A percentile compares a stretch with the other conserved stretches of the same genome.
These are phyloP conservation scores for Prosapia bicincta DNA, from an alignment of 2,888 invertebrate species.

Conservation along the genomic window DNA sequence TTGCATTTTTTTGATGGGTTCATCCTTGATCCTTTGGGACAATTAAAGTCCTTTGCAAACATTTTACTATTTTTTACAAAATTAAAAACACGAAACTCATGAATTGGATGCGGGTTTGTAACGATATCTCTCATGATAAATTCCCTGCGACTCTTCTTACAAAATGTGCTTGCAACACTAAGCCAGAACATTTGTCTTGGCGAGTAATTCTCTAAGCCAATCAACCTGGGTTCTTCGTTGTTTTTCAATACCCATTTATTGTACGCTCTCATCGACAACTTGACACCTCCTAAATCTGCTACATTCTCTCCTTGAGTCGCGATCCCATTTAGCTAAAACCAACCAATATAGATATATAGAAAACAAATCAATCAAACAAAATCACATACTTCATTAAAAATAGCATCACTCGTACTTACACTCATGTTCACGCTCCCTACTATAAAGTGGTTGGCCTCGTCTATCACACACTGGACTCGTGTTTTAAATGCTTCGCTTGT, in stretches of 20 bases:
- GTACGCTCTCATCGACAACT: conserved; percentile 85
- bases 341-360: too few relatives aligned
- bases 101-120: conserved; percentile 60
- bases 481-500: background rate
- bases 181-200: conserved; percentile 78
- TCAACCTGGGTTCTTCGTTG: conserved; percentile 62
- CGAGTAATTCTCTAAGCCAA: conserved; percentile 64
- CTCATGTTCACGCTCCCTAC: background rate
- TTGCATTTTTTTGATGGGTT: conserved; percentile 59
- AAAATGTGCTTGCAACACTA: conserved; percentile 85
- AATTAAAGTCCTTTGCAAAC: conserved; percentile 60
- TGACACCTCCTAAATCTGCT: conserved; percentile 91
- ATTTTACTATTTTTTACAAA: conserved; percentile 59
- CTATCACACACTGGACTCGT: background rate
- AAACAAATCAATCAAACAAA: too few relatives aligned
- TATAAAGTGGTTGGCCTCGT: background rate
- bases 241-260: conserved; percentile 66
- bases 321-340: conserved; percentile 76
- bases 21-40: conserved; percentile 57
- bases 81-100: conserved; percentile 56
- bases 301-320: conserved; percentile 94
- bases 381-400: too few relatives aligned
- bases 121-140: conserved; percentile 74
- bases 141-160: conserved; percentile 68
- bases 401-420: background rate